Percentiles rank a stretch among this genome's conserved stretches.
Evolutionary conservation across 2,113 vertebrate species (phyloP).

Genomic region (Chloebia gouldiae): DNA sequence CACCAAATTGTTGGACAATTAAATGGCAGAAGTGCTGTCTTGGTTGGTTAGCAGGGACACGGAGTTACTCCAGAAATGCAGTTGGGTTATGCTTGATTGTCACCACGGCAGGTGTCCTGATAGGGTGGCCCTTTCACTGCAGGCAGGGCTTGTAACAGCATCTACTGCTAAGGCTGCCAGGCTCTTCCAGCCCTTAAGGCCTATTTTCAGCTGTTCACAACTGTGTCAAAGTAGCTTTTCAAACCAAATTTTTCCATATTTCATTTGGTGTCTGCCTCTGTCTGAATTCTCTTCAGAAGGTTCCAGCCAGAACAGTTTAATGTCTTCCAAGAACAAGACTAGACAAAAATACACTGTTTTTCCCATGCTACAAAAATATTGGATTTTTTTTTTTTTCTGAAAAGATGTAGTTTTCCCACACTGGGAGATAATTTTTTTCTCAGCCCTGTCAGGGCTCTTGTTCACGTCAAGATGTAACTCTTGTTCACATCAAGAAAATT

Average conservation of each 20-base stretch:
- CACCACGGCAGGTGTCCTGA: neutral
- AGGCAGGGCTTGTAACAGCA: neutral
- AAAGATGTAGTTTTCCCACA: neutral
- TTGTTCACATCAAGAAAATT: neutral
- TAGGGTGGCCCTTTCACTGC: neutral
- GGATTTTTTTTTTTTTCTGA: neutral
- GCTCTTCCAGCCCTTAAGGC: neutral
- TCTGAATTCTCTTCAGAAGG: neutral
- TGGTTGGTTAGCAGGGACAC: neutral
- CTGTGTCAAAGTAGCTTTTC: neutral
- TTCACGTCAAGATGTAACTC: neutral
- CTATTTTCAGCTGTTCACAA: neutral
- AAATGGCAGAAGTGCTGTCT: neutral
- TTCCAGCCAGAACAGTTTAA: neutral
- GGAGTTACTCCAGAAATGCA: neutral
- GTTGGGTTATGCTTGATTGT: neutral
- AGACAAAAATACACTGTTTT: neutral
- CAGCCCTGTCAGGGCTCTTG: neutral
- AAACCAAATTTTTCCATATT: constrained; percentile 18
- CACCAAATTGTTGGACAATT: neutral
- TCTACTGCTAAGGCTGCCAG: neutral
- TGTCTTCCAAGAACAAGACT: neutral
- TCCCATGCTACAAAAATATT: neutral
- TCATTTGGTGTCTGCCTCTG: neutral
- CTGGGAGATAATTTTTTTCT: neutral